A percentile compares a stretch with the other conserved stretches of the same genome.
phyloP scores from a whole-genome alignment of 2,113 vertebrate species.

The Microtus oregoni region DNA sequence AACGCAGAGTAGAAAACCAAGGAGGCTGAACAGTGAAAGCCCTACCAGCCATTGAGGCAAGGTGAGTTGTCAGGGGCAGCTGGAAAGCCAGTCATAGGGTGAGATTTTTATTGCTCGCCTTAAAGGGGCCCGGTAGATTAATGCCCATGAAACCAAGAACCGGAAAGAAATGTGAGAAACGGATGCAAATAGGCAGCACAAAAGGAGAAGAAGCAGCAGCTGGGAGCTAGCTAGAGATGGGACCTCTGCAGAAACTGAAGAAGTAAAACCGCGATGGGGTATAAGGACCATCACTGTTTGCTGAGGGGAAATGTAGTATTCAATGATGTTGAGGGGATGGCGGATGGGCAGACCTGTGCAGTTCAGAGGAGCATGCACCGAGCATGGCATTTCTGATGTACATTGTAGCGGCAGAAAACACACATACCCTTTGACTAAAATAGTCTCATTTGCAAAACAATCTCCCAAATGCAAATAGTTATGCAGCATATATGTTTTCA shows the following conservation, averaged over 20 bases:
- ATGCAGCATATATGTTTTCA: not conserved
- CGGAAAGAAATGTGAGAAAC: conserved; percentile 2
- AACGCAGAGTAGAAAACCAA: not conserved
- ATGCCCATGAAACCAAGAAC: conserved; percentile 10
- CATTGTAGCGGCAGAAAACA: not conserved
- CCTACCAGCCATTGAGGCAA: not conserved
- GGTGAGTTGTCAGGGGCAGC: not conserved
- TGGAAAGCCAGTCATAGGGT: not conserved
- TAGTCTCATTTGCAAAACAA: not conserved
- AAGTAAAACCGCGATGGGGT: not conserved
- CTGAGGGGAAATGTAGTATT: not conserved
- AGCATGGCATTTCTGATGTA: not conserved
- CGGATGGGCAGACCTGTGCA: not conserved
- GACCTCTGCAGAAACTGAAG: not conserved
- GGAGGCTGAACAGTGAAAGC: not conserved
- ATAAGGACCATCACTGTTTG: not conserved
- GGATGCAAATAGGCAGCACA: not conserved
- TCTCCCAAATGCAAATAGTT: not conserved
- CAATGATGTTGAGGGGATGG: not conserved
- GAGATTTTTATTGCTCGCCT: not conserved
- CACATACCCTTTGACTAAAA: not conserved
- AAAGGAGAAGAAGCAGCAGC: not conserved
- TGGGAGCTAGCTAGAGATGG: not conserved
- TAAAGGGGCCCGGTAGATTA: not conserved
- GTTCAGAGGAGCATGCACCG: not conserved